These are phyloP conservation scores for Operophtera brumata DNA, from an alignment of 2,888 invertebrate species.

Conservation along the genomic window DNA sequence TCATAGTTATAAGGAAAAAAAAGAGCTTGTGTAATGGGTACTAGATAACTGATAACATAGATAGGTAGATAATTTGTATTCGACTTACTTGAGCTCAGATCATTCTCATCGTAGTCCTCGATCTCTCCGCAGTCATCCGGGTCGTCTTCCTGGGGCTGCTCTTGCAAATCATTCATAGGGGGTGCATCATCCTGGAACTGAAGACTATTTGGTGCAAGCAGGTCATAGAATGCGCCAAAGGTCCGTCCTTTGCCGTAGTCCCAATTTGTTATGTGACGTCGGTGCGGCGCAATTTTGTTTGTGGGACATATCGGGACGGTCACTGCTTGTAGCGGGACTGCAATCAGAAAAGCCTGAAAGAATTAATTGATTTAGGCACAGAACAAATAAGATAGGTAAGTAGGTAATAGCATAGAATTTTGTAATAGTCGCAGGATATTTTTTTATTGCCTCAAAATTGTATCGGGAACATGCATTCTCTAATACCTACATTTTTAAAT, in stretches of 20 bases:
- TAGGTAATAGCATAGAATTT: too few species aligned
- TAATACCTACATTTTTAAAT: too few species aligned
- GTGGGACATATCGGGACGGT: constrained; percentile 69
- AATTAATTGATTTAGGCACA: background rate
- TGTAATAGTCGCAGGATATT: too few species aligned
- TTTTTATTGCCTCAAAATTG: too few species aligned
- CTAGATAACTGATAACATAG: too few species aligned
- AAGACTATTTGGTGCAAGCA: constrained; percentile 47
- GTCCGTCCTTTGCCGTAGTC: constrained; percentile 50
- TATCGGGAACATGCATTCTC: too few species aligned
- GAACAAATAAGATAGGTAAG: too few species aligned
- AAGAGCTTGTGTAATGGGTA: too few species aligned
- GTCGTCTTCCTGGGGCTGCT: constrained; percentile 61
- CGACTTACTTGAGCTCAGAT: constrained; percentile 67
- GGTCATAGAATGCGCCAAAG: constrained; percentile 57
- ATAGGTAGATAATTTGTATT: too few species aligned
- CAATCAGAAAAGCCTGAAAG: constrained; percentile 43
- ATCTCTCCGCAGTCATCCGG: constrained; percentile 70
- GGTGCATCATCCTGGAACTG: constrained; percentile 35
- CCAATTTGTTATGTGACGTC: constrained; percentile 41
- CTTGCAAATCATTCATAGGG: constrained; percentile 48
- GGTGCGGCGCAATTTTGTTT: constrained; percentile 71
- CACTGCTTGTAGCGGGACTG: constrained; percentile 48
- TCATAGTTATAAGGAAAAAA: too few species aligned
- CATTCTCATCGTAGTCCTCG: constrained; percentile 73